phyloP scores from a whole-genome alignment of 2,888 invertebrate species.

The Lepas anatifera region DNA sequence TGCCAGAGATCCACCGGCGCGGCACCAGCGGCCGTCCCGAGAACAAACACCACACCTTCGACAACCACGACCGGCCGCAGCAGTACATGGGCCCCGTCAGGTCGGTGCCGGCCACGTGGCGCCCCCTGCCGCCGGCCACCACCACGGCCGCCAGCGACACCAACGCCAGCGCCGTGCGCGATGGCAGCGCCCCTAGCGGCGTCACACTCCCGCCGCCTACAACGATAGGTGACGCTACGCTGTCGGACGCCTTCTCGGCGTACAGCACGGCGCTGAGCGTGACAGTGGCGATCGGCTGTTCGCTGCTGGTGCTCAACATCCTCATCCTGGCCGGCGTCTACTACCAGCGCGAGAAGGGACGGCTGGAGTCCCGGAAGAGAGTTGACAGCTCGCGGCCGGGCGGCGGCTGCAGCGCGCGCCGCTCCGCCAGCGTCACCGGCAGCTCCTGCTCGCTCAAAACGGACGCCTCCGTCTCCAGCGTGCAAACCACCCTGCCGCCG shows the following conservation, averaged over 20 bases:
- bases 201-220: no score
- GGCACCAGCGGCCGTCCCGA: slow-evolving; percentile 34
- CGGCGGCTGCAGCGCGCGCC: slow-evolving; percentile 22
- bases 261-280: no score
- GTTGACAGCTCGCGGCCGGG: slow-evolving; percentile 23
- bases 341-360: slow-evolving; percentile 31
- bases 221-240: not conserved
- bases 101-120: not conserved
- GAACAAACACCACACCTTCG: slow-evolving; percentile 42
- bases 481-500: slow-evolving; percentile 57
- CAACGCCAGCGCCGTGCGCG: not conserved
- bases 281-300: slow-evolving; percentile 93
- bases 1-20: slow-evolving; percentile 50
- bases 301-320: slow-evolving; percentile 77
- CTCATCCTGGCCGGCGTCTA: slow-evolving; percentile 89
- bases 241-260: not conserved
- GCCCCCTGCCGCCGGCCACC: not conserved
- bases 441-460: no score
- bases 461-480: no score
- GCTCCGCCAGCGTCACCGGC: slow-evolving; percentile 20
- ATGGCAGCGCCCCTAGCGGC: not conserved
- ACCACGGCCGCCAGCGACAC: not conserved
- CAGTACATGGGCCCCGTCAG: not conserved
- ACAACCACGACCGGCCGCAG: not conserved
- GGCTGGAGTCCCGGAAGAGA: slow-evolving; percentile 23